Conservation (phyloP, 2,113 vertebrate species). For the Fulmarus glacialis region DNA sequence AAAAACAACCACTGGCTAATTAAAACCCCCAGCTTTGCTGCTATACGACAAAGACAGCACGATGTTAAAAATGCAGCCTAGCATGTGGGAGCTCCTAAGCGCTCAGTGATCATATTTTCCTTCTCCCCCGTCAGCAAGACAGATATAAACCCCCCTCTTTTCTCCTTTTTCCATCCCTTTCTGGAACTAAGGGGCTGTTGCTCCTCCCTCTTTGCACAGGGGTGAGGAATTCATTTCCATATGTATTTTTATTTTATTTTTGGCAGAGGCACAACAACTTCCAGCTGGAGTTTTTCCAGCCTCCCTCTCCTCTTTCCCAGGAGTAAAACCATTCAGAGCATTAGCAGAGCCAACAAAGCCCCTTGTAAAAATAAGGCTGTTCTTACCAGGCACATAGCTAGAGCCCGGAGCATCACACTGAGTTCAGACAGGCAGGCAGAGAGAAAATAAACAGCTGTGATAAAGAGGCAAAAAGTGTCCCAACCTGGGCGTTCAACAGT, state of each 20-base stretch:
- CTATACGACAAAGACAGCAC: not conserved
- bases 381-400: not conserved
- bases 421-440: not conserved
- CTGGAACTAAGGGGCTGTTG: not conserved
- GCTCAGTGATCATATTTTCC: not conserved
- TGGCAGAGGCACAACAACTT: not conserved
- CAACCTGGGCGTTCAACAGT: not conserved
- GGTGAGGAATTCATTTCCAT: not conserved
- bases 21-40: not conserved
- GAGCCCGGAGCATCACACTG: rapidly evolving
- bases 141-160: not conserved
- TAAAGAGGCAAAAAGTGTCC: not conserved
- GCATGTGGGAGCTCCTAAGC: not conserved
- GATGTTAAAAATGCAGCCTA: constrained; percentile 11
- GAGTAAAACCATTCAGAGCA: not conserved
- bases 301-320: not conserved
- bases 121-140: not conserved
- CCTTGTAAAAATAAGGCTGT: not conserved
- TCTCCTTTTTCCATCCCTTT: not conserved
- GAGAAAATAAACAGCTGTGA: not conserved
- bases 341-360: not conserved
- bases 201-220: not conserved
- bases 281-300: constrained; percentile 14
- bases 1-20: constrained; percentile 1
- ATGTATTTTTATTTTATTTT: not conserved